Conservation (phyloP, 2,113 vertebrate species). For the Paramormyrops kingsleyae region DNA sequence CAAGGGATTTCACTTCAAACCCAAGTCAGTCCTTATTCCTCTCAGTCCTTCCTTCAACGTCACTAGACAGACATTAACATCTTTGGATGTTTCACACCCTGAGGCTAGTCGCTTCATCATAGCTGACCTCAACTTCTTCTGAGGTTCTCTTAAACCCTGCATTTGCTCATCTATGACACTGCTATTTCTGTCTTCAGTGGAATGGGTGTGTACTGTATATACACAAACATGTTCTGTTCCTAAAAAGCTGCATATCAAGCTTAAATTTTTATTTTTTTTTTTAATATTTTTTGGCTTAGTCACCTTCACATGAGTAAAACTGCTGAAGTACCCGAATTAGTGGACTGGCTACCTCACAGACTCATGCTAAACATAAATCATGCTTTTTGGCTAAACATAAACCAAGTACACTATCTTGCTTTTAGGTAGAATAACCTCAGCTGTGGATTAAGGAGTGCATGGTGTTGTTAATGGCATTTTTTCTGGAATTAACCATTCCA, state of each 20-base stretch:
- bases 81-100: constrained; percentile 1
- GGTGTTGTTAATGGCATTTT: neutral
- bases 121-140: neutral
- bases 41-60: neutral
- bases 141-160: neutral
- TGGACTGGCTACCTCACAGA: neutral
- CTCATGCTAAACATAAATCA: neutral
- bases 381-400: no score
- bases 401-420: neutral
- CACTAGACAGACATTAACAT: neutral
- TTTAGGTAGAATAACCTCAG: neutral
- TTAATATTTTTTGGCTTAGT: neutral
- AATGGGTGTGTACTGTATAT: neutral
- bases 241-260: neutral
- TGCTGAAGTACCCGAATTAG: neutral
- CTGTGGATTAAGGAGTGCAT: neutral
- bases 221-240: neutral
- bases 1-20: neutral
- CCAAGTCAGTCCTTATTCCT: neutral
- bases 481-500: neutral
- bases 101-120: neutral
- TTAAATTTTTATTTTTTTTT: no score
- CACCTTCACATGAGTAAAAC: neutral
- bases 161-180: neutral
- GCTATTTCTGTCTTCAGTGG: neutral